Conservation (phyloP, 1,140 invertebrate species). For the Lordiphosa stackelbergi region DNA sequence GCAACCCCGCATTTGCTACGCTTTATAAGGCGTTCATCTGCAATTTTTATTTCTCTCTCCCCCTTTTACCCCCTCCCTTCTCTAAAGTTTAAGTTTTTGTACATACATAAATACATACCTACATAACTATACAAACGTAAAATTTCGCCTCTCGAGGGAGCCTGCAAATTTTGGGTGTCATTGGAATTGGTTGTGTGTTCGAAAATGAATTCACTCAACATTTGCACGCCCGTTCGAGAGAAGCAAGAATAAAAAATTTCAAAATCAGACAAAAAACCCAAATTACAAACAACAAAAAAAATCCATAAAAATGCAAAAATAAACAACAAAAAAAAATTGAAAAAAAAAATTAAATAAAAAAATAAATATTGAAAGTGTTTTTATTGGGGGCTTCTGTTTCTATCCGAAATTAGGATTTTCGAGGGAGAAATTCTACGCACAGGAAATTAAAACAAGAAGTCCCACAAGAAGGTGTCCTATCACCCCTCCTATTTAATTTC, state of each 20-base stretch:
- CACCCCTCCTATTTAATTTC: no score
- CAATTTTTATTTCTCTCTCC: neutral
- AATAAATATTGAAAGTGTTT: slow-evolving; percentile 2
- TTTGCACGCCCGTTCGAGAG: slow-evolving; percentile 24
- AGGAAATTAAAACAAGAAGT: no score
- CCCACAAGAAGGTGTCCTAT: no score
- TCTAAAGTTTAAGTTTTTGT: slow-evolving; percentile 62
- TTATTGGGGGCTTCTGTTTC: neutral
- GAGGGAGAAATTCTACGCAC: no score
- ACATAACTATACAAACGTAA: slow-evolving; percentile 24
- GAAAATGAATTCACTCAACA: slow-evolving; percentile 41
- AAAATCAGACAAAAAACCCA: slow-evolving; percentile 42
- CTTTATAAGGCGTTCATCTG: neutral
- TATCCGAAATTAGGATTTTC: rapidly evolving
- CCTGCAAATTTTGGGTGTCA: slow-evolving; percentile 48
- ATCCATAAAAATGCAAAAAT: slow-evolving; percentile 43
- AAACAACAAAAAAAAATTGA: slow-evolving; percentile 63
- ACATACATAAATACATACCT: slow-evolving; percentile 52
- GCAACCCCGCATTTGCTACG: no score
- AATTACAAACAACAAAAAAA: slow-evolving; percentile 24
- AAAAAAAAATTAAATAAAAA: slow-evolving; percentile 51
- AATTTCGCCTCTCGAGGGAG: slow-evolving; percentile 35
- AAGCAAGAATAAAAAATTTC: slow-evolving; percentile 32
- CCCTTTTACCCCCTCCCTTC: neutral
- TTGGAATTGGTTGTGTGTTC: slow-evolving; percentile 36